Evolutionary conservation across 2,113 vertebrate genomes (phyloP).

Genomic region (Pelecanoides urinatrix): DNA sequence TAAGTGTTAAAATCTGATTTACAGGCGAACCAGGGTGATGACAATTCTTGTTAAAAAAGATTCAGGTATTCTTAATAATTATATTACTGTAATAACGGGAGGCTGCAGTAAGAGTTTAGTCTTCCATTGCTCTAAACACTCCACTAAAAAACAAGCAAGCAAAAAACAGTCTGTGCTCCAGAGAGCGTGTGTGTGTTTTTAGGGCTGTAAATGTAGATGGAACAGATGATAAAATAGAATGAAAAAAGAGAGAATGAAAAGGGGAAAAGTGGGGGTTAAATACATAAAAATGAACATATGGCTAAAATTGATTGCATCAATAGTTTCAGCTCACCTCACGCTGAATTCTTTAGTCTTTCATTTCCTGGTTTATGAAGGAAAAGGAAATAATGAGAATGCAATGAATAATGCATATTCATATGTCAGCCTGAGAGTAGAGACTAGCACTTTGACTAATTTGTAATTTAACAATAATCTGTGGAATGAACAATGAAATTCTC

Average conservation of each 20-base stretch:
- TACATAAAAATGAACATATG: background rate
- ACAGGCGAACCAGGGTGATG: background rate
- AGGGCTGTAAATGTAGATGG: background rate
- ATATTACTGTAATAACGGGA: background rate
- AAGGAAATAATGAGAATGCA: conserved; percentile 1
- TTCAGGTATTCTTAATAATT: background rate
- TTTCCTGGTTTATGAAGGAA: conserved; percentile 12
- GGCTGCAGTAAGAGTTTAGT: background rate
- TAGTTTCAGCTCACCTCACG: background rate
- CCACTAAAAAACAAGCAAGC: background rate
- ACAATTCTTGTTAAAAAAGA: background rate
- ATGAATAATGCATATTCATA: conserved; percentile 19
- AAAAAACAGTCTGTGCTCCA: background rate
- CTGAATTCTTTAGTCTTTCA: conserved; percentile 13
- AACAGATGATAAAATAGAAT: background rate
- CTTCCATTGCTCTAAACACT: background rate
- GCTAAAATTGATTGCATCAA: background rate
- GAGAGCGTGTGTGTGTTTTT: background rate
- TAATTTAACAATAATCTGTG: conserved; percentile 26
- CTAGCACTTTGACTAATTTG: conserved; percentile 10
- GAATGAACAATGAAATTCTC: conserved; percentile 21
- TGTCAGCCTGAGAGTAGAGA: background rate
- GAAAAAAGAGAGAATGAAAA: background rate
- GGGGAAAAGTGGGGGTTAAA: background rate
- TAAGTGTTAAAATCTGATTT: conserved; percentile 22